Percentiles rank a stretch among this genome's conserved stretches.
These are phyloP conservation scores for Coranthus polyacanthus DNA, from an alignment of 2,797 vertebrate species.

Conservation along the genomic window DNA sequence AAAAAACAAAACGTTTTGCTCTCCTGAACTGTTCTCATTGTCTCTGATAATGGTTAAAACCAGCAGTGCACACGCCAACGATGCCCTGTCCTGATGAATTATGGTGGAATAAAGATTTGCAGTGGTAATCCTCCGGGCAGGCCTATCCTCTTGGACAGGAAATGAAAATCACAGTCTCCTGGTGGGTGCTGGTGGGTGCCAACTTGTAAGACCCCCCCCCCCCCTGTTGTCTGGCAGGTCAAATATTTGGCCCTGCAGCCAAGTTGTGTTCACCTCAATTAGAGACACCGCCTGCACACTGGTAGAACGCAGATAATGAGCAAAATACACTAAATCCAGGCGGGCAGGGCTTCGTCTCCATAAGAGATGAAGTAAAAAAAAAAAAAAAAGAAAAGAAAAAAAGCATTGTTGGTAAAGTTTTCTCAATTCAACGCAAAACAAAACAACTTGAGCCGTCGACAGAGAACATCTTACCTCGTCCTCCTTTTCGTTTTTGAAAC, in stretches of 20 bases:
- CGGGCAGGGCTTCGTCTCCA: no score
- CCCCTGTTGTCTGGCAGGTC: constrained; percentile 26
- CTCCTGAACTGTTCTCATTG: constrained; percentile 4
- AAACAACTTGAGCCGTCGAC: neutral
- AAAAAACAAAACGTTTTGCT: no score
- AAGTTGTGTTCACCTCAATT: constrained; percentile 26
- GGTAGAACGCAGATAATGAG: neutral
- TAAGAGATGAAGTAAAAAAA: no score
- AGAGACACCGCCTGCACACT: neutral
- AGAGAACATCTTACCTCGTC: constrained; percentile 94
- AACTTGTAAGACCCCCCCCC: constrained; percentile 10
- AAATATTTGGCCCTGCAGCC: constrained; percentile 20
- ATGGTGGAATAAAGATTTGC: neutral
- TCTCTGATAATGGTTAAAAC: neutral
- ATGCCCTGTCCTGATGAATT: constrained; percentile 16
- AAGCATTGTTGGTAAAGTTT: neutral
- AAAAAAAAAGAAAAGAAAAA: no score
- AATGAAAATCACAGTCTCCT: constrained; percentile 17
- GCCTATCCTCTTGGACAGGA: constrained; percentile 10
- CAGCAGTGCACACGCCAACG: neutral
- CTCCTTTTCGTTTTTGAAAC: constrained; percentile 91
- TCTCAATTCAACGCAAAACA: no score
- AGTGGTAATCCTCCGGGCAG: constrained; percentile 6
- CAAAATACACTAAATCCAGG: no score
- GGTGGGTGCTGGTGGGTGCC: constrained; percentile 20